phyloP scores from a whole-genome alignment of 2,113 vertebrate species.

The Paratilapia polleni region DNA sequence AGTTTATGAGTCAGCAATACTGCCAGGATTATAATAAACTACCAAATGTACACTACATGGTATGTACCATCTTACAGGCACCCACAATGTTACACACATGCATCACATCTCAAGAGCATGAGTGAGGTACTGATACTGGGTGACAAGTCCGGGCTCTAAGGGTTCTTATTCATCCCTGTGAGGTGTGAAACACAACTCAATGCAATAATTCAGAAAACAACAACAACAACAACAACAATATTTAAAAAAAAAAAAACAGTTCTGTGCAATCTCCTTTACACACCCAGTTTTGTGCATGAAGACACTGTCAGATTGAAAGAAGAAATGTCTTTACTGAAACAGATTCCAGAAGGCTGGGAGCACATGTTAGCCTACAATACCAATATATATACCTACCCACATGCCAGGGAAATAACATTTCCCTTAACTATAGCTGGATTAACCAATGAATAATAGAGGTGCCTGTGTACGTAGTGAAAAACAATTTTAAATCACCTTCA shows the following conservation, averaged over 20 bases:
- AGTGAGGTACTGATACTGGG: too few relatives aligned
- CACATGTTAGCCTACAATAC: not conserved
- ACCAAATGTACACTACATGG: too few relatives aligned
- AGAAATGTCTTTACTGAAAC: not conserved
- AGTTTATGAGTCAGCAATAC: too few relatives aligned
- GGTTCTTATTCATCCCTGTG: too few relatives aligned
- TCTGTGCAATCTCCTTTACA: not conserved
- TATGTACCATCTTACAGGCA: too few relatives aligned
- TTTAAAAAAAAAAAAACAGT: too few relatives aligned
- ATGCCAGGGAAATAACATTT: not conserved
- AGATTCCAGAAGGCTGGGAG: not conserved
- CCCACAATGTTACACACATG: too few relatives aligned
- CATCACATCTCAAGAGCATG: too few relatives aligned
- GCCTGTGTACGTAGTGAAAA: not conserved
- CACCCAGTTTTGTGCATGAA: not conserved
- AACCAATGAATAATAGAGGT: not conserved
- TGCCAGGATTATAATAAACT: too few relatives aligned
- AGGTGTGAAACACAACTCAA: accelerated
- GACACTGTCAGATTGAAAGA: not conserved
- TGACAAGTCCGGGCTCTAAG: not conserved
- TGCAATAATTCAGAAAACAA: not conserved
- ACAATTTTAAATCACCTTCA: not conserved
- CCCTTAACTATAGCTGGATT: not conserved
- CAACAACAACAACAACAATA: not conserved
- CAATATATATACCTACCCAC: not conserved